Evolutionary conservation across 1,140 invertebrate genomes (phyloP), one percentile per base, ranked within the genome.

Genomic region (Belonocnema kinseyi): DNA sequence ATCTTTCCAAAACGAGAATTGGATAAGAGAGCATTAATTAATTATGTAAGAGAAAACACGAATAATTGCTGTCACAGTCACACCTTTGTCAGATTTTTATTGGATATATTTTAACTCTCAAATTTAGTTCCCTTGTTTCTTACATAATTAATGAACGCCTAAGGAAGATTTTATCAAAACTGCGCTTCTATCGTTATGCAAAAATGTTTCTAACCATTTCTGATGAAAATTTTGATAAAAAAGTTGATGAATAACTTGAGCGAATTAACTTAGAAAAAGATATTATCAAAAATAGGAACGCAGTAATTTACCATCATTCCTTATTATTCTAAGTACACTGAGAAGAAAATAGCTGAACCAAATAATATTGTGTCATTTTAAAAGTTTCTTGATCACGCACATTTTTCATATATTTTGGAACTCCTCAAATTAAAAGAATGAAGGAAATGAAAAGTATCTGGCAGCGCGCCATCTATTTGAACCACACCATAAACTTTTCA

Each of bases 291-390:
- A 66, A 66, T 66, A 66, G 61, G 26, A 66, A 66, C 61, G 61
- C 61, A 66, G 61, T 66, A 40, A 56, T 66, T 66, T 66, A 33
- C 33, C 40, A 66, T 66, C 58, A 19, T 66, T 40, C 14, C 16
- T 66, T 40, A 14, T 14, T n/a, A 66, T 16, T 66, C 61, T 66
- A 14, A 61, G 33, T 61, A 66, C 61, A 66, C 61, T 66, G 61
- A 66, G 61, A 66, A 66, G 61, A 66, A 66, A 46, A 16, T 40
- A 26, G 4, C 40, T 66, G 7, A 46, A 46, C 7, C 10, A 46
- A 46, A 46, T 46, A 46, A 10, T 46, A 46, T 46, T 46, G 40
- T 46, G 40, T 0, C 7, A 46, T 11, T 8, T 11, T 10, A 7
- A 7, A 8, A 8, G 10, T 11, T 46, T 46, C 10, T 46, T 46